Evolutionary conservation across 2,888 invertebrate species (phyloP).

Genomic region (Erebia epiphron): DNA sequence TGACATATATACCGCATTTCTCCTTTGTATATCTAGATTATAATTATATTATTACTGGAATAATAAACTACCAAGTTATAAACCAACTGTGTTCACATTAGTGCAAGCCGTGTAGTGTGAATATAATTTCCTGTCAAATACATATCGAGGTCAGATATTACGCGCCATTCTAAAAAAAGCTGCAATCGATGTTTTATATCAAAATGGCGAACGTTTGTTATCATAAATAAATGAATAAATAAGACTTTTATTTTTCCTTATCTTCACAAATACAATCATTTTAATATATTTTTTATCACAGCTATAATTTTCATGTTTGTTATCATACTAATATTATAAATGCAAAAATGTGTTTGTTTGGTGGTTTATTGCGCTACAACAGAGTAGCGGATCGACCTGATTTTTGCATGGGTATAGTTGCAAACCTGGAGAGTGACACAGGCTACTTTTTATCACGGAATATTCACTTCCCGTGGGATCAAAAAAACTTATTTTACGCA

Average conservation of each 20-base stretch:
- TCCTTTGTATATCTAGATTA: no score
- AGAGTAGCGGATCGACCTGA: no score
- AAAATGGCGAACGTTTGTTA: conserved; percentile 13
- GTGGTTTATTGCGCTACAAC: no score
- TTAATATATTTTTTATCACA: no score
- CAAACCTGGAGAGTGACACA: no score
- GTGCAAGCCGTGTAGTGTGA: conserved; percentile 8
- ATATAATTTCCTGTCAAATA: conserved; percentile 31
- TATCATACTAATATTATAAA: background rate
- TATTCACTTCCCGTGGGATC: no score
- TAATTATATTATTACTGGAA: background rate
- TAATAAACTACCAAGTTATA: background rate
- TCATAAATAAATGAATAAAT: conserved; percentile 2
- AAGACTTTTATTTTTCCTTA: no score
- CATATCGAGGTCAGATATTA: conserved; percentile 37
- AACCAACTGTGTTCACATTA: background rate
- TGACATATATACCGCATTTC: no score
- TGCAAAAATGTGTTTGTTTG: background rate
- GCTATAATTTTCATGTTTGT: background rate
- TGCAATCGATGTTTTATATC: conserved; percentile 29
- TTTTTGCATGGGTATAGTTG: no score
- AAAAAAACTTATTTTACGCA: no score
- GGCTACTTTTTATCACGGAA: no score
- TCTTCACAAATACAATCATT: no score
- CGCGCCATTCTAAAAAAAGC: conserved; percentile 35